These are phyloP conservation scores for Phaonia tiefii DNA, from an alignment of 2,888 invertebrate species.

Conservation along the genomic window DNA sequence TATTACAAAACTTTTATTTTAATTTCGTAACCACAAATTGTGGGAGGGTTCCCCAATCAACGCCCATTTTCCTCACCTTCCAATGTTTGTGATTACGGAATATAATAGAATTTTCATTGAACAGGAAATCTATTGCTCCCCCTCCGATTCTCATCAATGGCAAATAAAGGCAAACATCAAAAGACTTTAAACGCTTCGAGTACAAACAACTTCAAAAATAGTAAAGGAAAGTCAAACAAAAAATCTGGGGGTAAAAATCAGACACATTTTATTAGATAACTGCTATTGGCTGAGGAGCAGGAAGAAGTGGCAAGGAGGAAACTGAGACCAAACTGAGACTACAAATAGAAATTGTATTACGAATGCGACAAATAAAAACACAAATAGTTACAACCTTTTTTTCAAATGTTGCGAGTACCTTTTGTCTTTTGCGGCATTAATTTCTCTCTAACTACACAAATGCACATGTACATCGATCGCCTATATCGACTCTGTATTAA, in stretches of 20 bases:
- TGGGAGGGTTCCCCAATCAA: conserved; percentile 30
- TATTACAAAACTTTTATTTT: conserved; percentile 41
- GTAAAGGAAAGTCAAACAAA: not conserved
- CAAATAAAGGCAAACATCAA: conserved; percentile 26
- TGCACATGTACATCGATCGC: no score
- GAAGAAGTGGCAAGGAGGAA: not conserved
- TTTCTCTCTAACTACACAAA: not conserved
- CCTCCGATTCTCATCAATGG: conserved; percentile 51
- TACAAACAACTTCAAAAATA: not conserved
- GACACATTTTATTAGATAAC: conserved; percentile 61
- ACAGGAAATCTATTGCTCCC: conserved; percentile 23
- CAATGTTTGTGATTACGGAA: not conserved
- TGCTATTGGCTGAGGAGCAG: conserved; percentile 5
- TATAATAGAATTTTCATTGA: conserved; percentile 44
- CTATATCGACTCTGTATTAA: no score
- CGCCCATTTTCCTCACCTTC: conserved; percentile 60
- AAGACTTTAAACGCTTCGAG: conserved; percentile 23
- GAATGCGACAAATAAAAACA: conserved; percentile 56
- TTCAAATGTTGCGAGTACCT: conserved; percentile 16
- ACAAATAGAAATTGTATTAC: conserved; percentile 55
- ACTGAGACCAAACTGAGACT: not conserved
- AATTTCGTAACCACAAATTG: conserved; percentile 10
- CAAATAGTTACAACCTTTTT: conserved; percentile 62
- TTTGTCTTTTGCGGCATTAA: conserved; percentile 25
- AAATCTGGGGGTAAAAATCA: conserved; percentile 31